These are phyloP conservation scores for Lomographa bimaculata DNA, from an alignment of 2,888 invertebrate genomes.

Conservation along the genomic window DNA sequence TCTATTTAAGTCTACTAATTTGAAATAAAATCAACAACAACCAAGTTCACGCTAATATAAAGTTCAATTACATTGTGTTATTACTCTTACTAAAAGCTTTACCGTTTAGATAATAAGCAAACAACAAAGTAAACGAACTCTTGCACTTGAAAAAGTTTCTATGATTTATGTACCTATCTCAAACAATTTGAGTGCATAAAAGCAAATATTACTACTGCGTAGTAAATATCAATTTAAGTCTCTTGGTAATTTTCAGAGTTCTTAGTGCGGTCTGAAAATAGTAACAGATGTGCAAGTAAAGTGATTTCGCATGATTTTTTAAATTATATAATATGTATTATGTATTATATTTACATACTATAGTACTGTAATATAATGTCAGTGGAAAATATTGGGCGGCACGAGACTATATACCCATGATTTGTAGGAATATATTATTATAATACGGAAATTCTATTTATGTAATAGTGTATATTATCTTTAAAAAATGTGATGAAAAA, in stretches of 20 bases:
- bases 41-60: slow-evolving; percentile 30
- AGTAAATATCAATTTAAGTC: slow-evolving; percentile 15
- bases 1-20: too few species aligned
- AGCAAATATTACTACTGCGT: slow-evolving; percentile 10
- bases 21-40: slow-evolving; percentile 25
- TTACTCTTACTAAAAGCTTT: slow-evolving; percentile 37
- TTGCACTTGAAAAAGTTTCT: slow-evolving; percentile 35
- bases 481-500: too few species aligned
- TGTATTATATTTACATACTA: too few species aligned
- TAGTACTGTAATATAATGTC: too few species aligned
- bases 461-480: too few species aligned
- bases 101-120: slow-evolving; percentile 45
- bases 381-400: too few species aligned
- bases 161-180: slow-evolving; percentile 33
- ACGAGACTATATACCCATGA: too few species aligned
- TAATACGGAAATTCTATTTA: too few species aligned
- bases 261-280: slow-evolving; percentile 5
- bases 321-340: too few species aligned
- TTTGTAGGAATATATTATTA: too few species aligned
- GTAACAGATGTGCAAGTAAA: slow-evolving; percentile 3
- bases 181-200: slow-evolving; percentile 23
- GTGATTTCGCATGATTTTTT: too few species aligned
- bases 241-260: slow-evolving; percentile 6
- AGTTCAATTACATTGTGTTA: slow-evolving; percentile 34
- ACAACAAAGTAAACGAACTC: slow-evolving; percentile 38